Evolutionary conservation across 2,797 vertebrate genomes (phyloP).

Genomic region (Poeciliopsis turneri): DNA sequence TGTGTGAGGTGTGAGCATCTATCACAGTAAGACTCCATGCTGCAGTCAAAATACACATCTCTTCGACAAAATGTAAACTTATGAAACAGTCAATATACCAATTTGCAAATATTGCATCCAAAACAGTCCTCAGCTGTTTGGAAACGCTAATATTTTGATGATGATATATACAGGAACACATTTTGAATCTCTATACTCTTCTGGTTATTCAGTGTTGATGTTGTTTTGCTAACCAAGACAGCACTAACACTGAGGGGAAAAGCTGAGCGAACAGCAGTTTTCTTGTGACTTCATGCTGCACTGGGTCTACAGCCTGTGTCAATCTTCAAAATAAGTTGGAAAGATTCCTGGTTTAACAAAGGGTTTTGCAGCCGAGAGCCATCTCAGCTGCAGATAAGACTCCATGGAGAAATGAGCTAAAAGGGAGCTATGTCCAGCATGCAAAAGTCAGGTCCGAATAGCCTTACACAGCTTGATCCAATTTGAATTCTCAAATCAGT

Average conservation of each 20-base stretch:
- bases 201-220: neutral
- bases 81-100: neutral
- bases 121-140: neutral
- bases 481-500: constrained; percentile 18
- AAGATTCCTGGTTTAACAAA: constrained; percentile 50
- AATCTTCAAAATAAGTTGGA: constrained; percentile 73
- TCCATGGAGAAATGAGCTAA: constrained; percentile 23
- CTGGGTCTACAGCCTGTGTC: constrained; percentile 2
- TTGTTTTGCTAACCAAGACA: neutral
- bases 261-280: neutral
- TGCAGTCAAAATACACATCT: neutral
- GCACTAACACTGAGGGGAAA: neutral
- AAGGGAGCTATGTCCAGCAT: constrained; percentile 33
- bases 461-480: constrained; percentile 23
- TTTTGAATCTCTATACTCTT: neutral
- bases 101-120: neutral
- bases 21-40: neutral
- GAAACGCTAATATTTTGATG: neutral
- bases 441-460: constrained; percentile 13
- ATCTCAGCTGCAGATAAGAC: constrained; percentile 38
- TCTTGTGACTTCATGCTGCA: neutral
- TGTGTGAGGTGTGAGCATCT: neutral
- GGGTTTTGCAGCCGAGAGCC: constrained; percentile 28
- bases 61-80: neutral
- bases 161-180: neutral